Evolutionary conservation across 2,797 vertebrate species (phyloP).

Genomic region (Agapornis canus): DNA sequence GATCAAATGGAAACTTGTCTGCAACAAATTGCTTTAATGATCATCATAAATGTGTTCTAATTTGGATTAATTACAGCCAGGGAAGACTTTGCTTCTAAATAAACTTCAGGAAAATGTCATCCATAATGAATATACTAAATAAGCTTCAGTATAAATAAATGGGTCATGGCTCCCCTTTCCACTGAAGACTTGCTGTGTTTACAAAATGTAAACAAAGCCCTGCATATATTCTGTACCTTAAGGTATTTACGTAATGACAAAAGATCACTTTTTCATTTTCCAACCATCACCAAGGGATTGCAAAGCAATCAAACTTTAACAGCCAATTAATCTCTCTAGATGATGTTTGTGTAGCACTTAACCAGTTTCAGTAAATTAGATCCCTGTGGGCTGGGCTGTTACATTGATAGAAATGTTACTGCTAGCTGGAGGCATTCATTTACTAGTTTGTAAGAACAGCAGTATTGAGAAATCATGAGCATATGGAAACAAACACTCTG

Average conservation of each 20-base stretch:
- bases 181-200: conserved; percentile 39
- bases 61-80: conserved; percentile 63
- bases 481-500: conserved; percentile 50
- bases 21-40: conserved; percentile 57
- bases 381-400: conserved; percentile 66
- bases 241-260: conserved; percentile 52
- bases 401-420: conserved; percentile 61
- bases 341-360: conserved; percentile 72
- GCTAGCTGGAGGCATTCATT: conserved; percentile 53
- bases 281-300: conserved; percentile 63
- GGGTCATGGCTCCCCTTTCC: neutral
- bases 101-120: conserved; percentile 54
- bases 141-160: conserved; percentile 43
- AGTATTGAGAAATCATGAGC: conserved; percentile 38
- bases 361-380: conserved; percentile 69
- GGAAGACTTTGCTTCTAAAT: conserved; percentile 54
- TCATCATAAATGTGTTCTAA: conserved; percentile 59
- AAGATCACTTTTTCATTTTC: conserved; percentile 67
- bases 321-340: conserved; percentile 76
- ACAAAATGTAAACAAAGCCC: conserved; percentile 55
- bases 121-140: conserved; percentile 51
- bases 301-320: conserved; percentile 71
- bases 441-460: conserved; percentile 35
- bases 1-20: conserved; percentile 56
- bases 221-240: conserved; percentile 28